phyloP scores from a whole-genome alignment of 2,888 invertebrate genomes.

The Xylocampa areola region DNA sequence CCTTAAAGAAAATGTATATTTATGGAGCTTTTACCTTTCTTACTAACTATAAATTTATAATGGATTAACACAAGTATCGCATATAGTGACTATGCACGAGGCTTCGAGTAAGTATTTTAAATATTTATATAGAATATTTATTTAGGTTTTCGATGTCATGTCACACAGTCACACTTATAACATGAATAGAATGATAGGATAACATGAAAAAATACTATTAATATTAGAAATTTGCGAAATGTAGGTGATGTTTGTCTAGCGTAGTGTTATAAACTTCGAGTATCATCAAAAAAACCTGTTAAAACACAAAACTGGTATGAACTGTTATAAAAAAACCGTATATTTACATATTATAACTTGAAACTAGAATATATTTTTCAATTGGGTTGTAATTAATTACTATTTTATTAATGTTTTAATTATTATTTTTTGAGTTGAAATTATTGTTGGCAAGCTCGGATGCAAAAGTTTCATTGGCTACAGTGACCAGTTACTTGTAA shows the following conservation, averaged over 20 bases:
- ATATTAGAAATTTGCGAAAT: slow-evolving; percentile 21
- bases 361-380: slow-evolving; percentile 1
- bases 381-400: too few relatives aligned
- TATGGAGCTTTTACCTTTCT: too few relatives aligned
- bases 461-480: background rate
- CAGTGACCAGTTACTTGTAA: slow-evolving; percentile 6
- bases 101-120: too few relatives aligned
- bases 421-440: too few relatives aligned
- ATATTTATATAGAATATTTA: background rate
- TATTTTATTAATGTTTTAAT: too few relatives aligned
- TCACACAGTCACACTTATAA: background rate
- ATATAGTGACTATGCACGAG: too few relatives aligned
- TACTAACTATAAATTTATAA: too few relatives aligned
- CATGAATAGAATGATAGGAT: slow-evolving; percentile 33
- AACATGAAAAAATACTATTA: slow-evolving; percentile 8
- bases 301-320: background rate
- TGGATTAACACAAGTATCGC: too few relatives aligned
- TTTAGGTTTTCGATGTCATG: background rate
- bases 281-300: background rate
- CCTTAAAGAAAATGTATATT: too few relatives aligned
- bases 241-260: slow-evolving; percentile 21
- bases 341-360: background rate
- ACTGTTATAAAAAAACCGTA: too few relatives aligned
- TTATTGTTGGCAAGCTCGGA: too few relatives aligned
- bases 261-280: slow-evolving; percentile 2